These are phyloP conservation scores for Staurois parvus DNA, from an alignment of 2,797 vertebrate genomes.

Conservation along the genomic window DNA sequence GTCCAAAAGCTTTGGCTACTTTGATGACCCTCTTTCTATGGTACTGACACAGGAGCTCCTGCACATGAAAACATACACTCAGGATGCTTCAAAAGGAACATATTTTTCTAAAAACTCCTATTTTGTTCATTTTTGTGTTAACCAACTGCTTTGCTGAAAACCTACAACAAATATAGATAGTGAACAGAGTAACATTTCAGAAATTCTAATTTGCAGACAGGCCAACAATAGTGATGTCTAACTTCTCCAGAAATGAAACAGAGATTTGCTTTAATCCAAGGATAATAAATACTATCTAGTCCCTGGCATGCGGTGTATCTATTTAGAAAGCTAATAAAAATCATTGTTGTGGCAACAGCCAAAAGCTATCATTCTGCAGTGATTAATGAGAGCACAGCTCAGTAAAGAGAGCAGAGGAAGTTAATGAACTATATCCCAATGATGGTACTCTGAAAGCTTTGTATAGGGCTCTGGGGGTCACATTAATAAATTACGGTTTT, in stretches of 20 bases:
- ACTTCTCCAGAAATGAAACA: slow-evolving; percentile 15
- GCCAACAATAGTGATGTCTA: slow-evolving; percentile 1
- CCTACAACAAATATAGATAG: background rate
- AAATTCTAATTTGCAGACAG: background rate
- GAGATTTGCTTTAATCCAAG: slow-evolving; percentile 26
- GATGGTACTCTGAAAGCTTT: slow-evolving; percentile 27
- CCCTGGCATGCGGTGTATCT: slow-evolving; percentile 25
- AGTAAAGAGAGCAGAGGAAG: slow-evolving; percentile 25
- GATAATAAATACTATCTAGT: slow-evolving; percentile 52
- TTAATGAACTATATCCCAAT: slow-evolving; percentile 56
- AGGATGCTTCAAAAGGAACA: too few relatives aligned
- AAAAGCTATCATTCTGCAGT: slow-evolving; percentile 41
- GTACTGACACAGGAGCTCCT: too few relatives aligned
- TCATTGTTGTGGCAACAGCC: slow-evolving; percentile 51
- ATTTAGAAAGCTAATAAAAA: slow-evolving; percentile 56
- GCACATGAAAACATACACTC: too few relatives aligned
- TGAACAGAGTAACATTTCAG: background rate
- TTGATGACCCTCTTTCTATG: too few relatives aligned
- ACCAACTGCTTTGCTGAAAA: too few relatives aligned
- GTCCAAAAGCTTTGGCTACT: too few relatives aligned
- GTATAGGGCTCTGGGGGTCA: slow-evolving; percentile 42
- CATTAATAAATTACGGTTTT: slow-evolving; percentile 48
- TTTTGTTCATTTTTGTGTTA: too few relatives aligned
- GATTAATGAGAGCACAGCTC: slow-evolving; percentile 47
- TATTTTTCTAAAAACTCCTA: too few relatives aligned